These are phyloP conservation scores for Portunus trituberculatus DNA, from an alignment of 1,140 invertebrate genomes.

Conservation along the genomic window DNA sequence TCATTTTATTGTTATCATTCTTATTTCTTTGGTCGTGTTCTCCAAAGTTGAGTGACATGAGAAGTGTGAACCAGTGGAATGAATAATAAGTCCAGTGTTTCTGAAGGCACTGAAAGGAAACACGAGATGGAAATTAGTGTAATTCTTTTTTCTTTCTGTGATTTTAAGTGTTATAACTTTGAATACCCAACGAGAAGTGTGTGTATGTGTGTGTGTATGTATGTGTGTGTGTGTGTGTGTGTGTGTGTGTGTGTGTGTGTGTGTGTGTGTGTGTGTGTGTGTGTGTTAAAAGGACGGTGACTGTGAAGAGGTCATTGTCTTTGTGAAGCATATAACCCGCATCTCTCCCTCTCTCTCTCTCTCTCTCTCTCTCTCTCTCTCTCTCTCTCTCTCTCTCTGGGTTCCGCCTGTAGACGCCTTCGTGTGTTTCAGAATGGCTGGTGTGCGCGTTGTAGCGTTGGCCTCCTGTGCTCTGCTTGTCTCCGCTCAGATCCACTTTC, in stretches of 20 bases:
- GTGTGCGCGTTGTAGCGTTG: background rate
- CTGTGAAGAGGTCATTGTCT: background rate
- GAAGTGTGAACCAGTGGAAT: background rate
- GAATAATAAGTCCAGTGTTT: too few species aligned
- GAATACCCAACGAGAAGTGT: too few species aligned
- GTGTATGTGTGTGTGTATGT: too few species aligned
- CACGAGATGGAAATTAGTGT: too few species aligned
- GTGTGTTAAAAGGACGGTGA: background rate
- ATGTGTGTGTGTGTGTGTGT: background rate
- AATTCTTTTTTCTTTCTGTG: background rate
- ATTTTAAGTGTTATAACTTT: background rate
- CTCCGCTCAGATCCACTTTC: background rate
- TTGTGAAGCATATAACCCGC: background rate
- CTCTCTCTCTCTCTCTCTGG: background rate
- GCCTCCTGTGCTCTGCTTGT: background rate
- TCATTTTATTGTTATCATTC: background rate
- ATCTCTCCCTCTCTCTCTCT: background rate
- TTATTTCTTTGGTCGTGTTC: background rate
- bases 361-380: conserved; percentile 20
- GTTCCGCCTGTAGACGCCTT: too few species aligned
- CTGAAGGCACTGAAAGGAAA: too few species aligned
- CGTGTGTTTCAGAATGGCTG: background rate
- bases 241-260: conserved; percentile 14
- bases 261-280: conserved; percentile 20
- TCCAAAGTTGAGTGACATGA: background rate